Conservation (phyloP, 2,113 vertebrate genomes). For the Otis tarda region DNA sequence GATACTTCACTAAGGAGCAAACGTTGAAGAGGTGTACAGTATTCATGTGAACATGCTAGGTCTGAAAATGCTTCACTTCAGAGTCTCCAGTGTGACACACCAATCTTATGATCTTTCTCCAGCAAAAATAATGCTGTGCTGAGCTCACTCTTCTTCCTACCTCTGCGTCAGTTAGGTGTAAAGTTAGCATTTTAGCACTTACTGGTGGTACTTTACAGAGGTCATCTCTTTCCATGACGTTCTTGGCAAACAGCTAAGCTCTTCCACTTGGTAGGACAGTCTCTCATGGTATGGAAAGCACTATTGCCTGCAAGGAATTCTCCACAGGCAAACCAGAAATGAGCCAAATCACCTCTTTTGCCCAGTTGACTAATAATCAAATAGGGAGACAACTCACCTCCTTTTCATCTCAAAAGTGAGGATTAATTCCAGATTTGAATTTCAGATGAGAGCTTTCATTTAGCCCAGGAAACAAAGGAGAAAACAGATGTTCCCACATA, state of each 20-base stretch:
- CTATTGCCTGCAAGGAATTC: not conserved
- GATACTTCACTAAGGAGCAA: not conserved
- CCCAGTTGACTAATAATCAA: not conserved
- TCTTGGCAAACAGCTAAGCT: not conserved
- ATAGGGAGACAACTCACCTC: not conserved
- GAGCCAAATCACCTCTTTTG: not conserved
- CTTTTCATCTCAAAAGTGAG: not conserved
- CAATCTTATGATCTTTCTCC: not conserved
- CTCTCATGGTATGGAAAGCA: not conserved
- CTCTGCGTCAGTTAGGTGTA: not conserved
- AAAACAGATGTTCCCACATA: not conserved
- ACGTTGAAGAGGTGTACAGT: not conserved
- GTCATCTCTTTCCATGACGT: not conserved
- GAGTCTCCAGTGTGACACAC: not conserved
- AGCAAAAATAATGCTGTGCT: not conserved
- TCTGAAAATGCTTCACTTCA: not conserved
- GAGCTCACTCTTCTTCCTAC: not conserved
- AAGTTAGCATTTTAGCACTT: not conserved
- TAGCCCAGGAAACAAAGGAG: not conserved
- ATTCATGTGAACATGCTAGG: not conserved
- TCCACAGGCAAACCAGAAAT: not conserved
- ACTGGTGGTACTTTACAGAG: not conserved
- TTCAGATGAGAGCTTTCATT: not conserved
- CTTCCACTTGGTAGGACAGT: not conserved
- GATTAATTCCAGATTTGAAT: conserved; percentile 8